Base-by-base conservation (phyloP, 1,140 invertebrate genomes). In the Cylas formicarius region DNA sequence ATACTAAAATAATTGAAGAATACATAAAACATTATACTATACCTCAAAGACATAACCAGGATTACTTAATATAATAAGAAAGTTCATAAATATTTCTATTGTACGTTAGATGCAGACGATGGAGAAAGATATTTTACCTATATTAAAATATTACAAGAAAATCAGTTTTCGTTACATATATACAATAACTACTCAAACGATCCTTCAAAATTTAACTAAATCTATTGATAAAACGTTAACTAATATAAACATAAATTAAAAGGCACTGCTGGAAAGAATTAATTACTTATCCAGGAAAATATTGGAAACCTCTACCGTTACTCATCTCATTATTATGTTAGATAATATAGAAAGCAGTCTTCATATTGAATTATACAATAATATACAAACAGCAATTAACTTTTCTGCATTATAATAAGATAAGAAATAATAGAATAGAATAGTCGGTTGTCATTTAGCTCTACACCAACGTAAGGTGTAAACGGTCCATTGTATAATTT, bases 41-140 rank as follows among this genome's bases (percentile, higher is more conserved):
- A n/a, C n/a, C n/a, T n/a, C n/a, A n/a, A n/a, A n/a, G n/a, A n/a
- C 34, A 37, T 3, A 28, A 29, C 28, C 26, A 29, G 38, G 38
- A 28, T 11, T 40, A 27, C 5, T 40, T 17, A 28, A 40, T 7
- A 13, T 40, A 4, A 3, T 29, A 10, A 17, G 38, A 40, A 40
- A 28, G 17, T 6, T 3, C 24, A 28, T 8, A 27, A 40, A 40
- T 29, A 28, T 28, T 6, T 40, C 8, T 40, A 9, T 28, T 9
- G 14, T 5, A 27, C 27, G 0, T 11, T 28, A 21, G 38, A 40
- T 18, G 26, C 38, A 8, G 37, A 39, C 17, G 37, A 39, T 26
- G 20, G 37, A 2, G 37, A 39, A 39, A 22, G 37, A 17, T 40
- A 40, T 28, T 26, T 29, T 11, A 28, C 18, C 10, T 40, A 40